Base-by-base conservation (phyloP, 2,888 invertebrate species). In the Rhaphigaster nebulosa region DNA sequence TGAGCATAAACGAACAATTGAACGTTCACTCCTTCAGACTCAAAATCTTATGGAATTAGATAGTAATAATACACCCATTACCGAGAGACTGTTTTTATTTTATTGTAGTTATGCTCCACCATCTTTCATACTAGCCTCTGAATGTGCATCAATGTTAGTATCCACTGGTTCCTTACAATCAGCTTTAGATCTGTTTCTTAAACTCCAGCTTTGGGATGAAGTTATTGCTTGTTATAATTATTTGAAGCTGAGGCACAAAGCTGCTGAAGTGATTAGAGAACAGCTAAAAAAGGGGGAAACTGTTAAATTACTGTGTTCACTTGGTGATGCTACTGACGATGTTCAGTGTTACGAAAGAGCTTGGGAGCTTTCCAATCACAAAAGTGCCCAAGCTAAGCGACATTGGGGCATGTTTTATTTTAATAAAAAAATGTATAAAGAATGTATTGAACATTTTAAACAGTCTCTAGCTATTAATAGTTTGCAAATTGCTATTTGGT, bases 151-250 rank as follows among this genome's bases (percentile, higher is more conserved):
- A 92, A 93, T 98, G 90, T 95, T 98, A 93, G 93, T 97, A 1
- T 96, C 96, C 92, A 93, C 98, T 89, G 99, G 98, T 18, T 95
- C 97, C 92, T 95, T 97, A 5, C 98, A 98, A 93, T 96, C 96
- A 8, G 98, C 98, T 1, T 94, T 98, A 38, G 97, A 98, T 92
- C 94, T 97, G 90, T 98, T 96, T 93, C 94, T 96, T 45, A 94
- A 95, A 88, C 94, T 99, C 45, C 95, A 97, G 92, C 94, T 97
- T 45, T 99, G 99, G 99, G 98, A 99, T 93, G 97, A 98, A 92
- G 97, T 98, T 52, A 97, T 99, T 90, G 95, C 96, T 2, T 99
- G 99, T 94, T 99, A 99, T 93, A 97, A 97, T 76, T 94, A 96
- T 92, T 94, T 99, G 91, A 96, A 98, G 92, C 94, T 98, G 92